phyloP scores from a whole-genome alignment of 2,888 invertebrate genomes.

The Callyntrura sp. region DNA sequence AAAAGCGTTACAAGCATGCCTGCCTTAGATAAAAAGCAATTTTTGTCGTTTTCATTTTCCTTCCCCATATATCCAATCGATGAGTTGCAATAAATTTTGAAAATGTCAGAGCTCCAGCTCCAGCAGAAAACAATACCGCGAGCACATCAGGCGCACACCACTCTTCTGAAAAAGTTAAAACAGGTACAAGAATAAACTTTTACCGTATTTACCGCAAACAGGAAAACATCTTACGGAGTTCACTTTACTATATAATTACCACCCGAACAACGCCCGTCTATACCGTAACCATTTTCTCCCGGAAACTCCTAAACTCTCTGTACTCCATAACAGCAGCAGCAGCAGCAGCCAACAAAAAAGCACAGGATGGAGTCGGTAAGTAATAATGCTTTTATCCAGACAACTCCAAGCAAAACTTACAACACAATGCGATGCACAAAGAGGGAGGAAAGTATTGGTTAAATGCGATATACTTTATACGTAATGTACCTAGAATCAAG shows the following conservation, averaged over 20 bases:
- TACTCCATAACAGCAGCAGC: not conserved
- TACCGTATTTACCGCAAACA: not conserved
- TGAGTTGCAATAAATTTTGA: not conserved
- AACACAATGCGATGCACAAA: not conserved
- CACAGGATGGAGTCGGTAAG: constrained; percentile 49
- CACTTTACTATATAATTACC: constrained; percentile 25
- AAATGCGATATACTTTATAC: not conserved
- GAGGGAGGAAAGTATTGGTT: not conserved
- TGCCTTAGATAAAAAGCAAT: not conserved
- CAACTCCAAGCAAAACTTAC: not conserved
- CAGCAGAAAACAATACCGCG: not conserved
- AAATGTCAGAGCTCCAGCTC: not conserved
- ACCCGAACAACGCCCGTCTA: constrained; percentile 67
- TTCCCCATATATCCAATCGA: not conserved
- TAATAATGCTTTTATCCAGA: constrained; percentile 47
- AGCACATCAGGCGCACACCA: too few relatives aligned
- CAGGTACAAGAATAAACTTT: not conserved
- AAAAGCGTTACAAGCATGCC: not conserved
- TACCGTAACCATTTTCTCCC: constrained; percentile 15
- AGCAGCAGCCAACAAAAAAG: not conserved
- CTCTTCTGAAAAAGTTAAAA: not conserved
- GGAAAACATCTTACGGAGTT: constrained; percentile 24
- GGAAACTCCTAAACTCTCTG: constrained; percentile 35
- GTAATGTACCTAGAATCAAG: not conserved
- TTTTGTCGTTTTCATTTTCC: not conserved